These are phyloP conservation scores for Hemistola chrysoprasaria DNA, from an alignment of 2,888 invertebrate genomes.

Conservation along the genomic window DNA sequence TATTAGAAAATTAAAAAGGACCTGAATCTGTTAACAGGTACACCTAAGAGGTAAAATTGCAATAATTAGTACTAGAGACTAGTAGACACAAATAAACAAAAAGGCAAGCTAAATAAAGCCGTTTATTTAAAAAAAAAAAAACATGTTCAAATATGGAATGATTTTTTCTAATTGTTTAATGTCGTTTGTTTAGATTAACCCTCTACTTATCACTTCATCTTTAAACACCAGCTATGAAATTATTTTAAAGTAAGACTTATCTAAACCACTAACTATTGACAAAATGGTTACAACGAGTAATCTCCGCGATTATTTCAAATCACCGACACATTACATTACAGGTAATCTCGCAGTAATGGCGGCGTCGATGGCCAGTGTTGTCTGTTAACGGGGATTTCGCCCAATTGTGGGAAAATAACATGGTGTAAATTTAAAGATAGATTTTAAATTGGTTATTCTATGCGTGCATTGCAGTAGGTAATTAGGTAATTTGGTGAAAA, in stretches of 20 bases:
- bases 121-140: no score
- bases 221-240: slow-evolving; percentile 1
- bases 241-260: slow-evolving; percentile 23
- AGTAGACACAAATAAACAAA: no score
- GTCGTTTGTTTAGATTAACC: slow-evolving; percentile 7
- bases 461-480: slow-evolving; percentile 8
- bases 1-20: no score
- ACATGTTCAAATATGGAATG: no score
- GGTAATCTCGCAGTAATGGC: slow-evolving; percentile 75
- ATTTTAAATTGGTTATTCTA: slow-evolving; percentile 31
- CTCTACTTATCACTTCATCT: neutral
- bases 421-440: slow-evolving; percentile 21
- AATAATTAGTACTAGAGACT: no score
- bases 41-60: no score
- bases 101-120: no score
- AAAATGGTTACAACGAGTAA: slow-evolving; percentile 57
- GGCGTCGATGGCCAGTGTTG: slow-evolving; percentile 56
- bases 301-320: slow-evolving; percentile 79
- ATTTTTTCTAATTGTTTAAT: no score
- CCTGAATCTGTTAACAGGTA: no score
- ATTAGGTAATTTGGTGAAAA: no score
- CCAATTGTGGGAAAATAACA: slow-evolving; percentile 49
- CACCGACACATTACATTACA: slow-evolving; percentile 75
- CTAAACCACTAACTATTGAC: slow-evolving; percentile 52
- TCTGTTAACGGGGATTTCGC: slow-evolving; percentile 46